These are phyloP conservation scores for roundworm (Caenorhabditis elegans) DNA, from an alignment of 1,140 invertebrate species.

Conservation along the genomic window DNA sequence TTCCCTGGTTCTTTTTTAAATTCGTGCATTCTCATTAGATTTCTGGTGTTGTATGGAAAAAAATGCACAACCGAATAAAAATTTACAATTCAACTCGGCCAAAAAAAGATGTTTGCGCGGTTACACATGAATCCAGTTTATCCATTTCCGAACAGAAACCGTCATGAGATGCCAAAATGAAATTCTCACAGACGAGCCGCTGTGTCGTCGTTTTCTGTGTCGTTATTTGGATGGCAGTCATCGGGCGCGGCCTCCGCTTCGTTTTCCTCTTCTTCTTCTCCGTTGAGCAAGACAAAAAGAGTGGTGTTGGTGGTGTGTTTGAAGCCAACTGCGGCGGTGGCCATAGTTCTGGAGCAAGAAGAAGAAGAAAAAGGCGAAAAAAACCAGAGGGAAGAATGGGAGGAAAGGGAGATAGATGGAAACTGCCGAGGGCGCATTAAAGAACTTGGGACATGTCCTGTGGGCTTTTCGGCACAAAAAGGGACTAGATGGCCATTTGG, in stretches of 20 bases:
- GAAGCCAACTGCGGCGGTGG: slow-evolving; percentile 4
- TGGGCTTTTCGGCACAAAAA: slow-evolving; percentile 1
- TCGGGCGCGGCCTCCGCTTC: background rate
- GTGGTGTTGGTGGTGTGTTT: background rate
- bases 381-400: background rate
- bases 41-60: no score
- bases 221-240: slow-evolving; percentile 26
- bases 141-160: background rate
- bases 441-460: slow-evolving; percentile 27
- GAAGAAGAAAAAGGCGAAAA: background rate
- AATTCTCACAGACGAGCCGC: slow-evolving; percentile 22
- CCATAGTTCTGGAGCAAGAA: slow-evolving; percentile 20
- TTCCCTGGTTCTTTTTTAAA: no score
- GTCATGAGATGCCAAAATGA: slow-evolving; percentile 25
- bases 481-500: background rate
- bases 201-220: background rate
- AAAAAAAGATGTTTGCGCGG: background rate
- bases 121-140: background rate
- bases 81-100: background rate
- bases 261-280: background rate
- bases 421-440: slow-evolving; percentile 11
- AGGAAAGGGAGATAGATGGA: background rate
- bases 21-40: no score
- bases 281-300: slow-evolving; percentile 6
- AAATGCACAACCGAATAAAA: no score